Base-by-base conservation (phyloP, 2,797 vertebrate species). In the Argyrosomus regius region DNA sequence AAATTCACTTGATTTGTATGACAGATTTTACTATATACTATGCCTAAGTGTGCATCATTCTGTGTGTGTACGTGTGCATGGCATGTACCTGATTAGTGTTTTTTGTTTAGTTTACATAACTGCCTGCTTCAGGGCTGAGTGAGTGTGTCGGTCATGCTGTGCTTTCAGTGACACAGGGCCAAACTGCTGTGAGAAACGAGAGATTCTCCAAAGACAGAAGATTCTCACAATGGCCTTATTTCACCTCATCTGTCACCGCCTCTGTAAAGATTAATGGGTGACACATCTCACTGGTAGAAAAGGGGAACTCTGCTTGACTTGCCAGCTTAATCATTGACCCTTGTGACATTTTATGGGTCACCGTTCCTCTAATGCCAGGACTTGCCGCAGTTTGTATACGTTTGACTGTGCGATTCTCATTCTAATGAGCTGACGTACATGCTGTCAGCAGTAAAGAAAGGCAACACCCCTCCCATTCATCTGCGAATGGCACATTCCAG, bases 391-490 rank as follows among this genome's bases (percentile, higher is more conserved):
- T 81, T 73, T 80, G 77, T 83, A 20, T 80, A 84, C 60, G 68
- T 72, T 71, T 18, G 46, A 52, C 64, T 12, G 66, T 28, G 57
- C 22, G 5, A 91, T 94, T 94, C 83, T 92, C 57, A 92, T 93
- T 93, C 52, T 90, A 91, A 95, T 88, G 85, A 86, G 78, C 58
- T 87, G 85, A 91, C 82, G 88, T 91, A 86, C 66, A 63, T 35
- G 79, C 76, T 85, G 87, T 85, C 87, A 77, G 89, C 79, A 69
- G 85, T 90, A 83, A 87, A 90, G 89, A 91, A 84, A 91, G 85
- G 72, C 77, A 72, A 85, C 88, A 75, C 80, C 83, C 81, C 64
- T 41, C 74, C 75, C 49, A 90, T 92, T 90, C 88, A 86, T 81
- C 45, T 39, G 65, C 57, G 11, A 81, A 78, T 82, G 87, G 70